A percentile compares a stretch with the other conserved stretches of the same genome.
Evolutionary conservation across 2,797 vertebrate species (phyloP).

Genomic region (Parambassis ranga): DNA sequence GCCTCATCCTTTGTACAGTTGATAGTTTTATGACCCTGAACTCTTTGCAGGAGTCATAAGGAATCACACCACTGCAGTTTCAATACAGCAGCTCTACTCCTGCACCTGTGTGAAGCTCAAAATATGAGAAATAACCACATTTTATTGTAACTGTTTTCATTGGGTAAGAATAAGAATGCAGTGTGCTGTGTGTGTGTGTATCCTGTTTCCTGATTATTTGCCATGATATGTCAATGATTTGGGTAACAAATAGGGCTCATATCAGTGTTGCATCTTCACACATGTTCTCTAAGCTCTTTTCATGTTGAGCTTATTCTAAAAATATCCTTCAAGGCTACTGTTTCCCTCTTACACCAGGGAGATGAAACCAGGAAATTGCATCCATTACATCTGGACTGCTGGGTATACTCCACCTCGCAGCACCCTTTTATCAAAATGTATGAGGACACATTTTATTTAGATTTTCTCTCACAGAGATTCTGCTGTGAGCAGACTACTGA

Average conservation of each 20-base stretch:
- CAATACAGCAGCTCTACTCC: not conserved
- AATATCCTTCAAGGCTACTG: constrained; percentile 9
- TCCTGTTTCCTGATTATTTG: too few species aligned
- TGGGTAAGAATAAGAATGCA: not conserved
- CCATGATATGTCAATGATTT: not conserved
- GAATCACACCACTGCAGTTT: too few species aligned
- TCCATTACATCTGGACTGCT: not conserved
- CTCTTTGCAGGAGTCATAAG: not conserved
- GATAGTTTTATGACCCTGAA: not conserved
- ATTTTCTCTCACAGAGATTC: not conserved
- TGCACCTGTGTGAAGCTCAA: not conserved
- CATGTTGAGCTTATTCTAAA: constrained; percentile 33
- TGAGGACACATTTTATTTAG: not conserved
- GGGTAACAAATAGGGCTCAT: too few species aligned
- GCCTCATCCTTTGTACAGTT: not conserved
- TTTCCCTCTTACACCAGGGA: not conserved
- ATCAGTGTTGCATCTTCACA: too few species aligned
- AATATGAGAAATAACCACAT: not conserved
- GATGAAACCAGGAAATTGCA: not conserved
- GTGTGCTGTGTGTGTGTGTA: not conserved
- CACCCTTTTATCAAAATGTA: not conserved
- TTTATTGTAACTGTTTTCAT: not conserved
- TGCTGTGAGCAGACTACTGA: not conserved
- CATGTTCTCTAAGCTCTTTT: not conserved
- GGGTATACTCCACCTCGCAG: not conserved